phyloP scores from a whole-genome alignment of 2,888 invertebrate species.

The Tineola bisselliella region DNA sequence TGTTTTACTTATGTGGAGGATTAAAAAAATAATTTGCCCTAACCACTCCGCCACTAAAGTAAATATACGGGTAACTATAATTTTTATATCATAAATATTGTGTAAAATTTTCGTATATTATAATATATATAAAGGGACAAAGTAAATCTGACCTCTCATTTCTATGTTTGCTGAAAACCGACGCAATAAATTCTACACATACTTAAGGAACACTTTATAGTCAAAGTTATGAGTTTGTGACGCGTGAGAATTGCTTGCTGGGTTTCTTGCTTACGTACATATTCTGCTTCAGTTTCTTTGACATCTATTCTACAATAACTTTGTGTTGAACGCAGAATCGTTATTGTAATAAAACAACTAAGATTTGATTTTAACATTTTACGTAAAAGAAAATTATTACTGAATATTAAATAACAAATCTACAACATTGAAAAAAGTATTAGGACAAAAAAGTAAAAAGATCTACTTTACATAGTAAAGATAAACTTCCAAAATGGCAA shows the following conservation, averaged over 20 bases:
- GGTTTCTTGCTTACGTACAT: not conserved
- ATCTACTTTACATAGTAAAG: not conserved
- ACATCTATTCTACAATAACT: not conserved
- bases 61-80: too few relatives aligned
- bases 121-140: not conserved
- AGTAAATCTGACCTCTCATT: conserved; percentile 9
- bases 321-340: too few relatives aligned
- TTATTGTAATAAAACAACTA: too few relatives aligned
- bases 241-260: not conserved
- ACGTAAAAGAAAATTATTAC: too few relatives aligned
- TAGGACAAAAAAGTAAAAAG: not conserved
- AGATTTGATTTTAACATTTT: too few relatives aligned
- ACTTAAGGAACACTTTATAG: not conserved
- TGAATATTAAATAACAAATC: too few relatives aligned
- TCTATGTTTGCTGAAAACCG: not conserved
- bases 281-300: not conserved
- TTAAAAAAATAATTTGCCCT: too few relatives aligned
- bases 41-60: too few relatives aligned
- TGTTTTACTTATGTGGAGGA: too few relatives aligned
- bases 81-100: too few relatives aligned
- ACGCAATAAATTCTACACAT: conserved; percentile 2
- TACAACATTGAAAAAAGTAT: too few relatives aligned
- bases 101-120: not conserved
- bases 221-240: conserved; percentile 7
- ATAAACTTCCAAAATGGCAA: not conserved